Evolutionary conservation across 2,797 vertebrate species (phyloP).

Genomic region (Typhlichthys subterraneus): DNA sequence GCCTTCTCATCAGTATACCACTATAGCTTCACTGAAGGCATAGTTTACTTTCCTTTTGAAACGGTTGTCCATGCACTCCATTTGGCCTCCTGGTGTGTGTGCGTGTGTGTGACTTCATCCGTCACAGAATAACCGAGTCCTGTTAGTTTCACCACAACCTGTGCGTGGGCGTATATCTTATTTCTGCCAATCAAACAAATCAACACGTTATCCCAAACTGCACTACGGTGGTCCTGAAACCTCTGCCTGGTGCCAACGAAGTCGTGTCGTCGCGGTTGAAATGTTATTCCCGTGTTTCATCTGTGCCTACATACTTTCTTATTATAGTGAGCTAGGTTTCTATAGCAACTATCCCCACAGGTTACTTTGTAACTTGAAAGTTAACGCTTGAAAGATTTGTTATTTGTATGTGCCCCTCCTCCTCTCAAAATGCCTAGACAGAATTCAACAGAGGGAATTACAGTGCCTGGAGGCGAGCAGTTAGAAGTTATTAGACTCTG

Average conservation of each 20-base stretch:
- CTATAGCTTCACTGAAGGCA: background rate
- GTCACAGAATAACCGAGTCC: constrained; percentile 25
- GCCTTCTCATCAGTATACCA: background rate
- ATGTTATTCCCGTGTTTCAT: constrained; percentile 39
- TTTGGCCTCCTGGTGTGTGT: constrained; percentile 5
- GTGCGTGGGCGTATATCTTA: background rate
- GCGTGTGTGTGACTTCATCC: background rate
- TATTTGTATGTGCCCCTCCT: constrained; percentile 17
- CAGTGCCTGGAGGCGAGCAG: constrained; percentile 22
- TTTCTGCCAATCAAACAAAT: constrained; percentile 20
- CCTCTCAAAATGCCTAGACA: constrained; percentile 49
- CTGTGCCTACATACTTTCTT: constrained; percentile 51
- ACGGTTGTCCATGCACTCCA: background rate
- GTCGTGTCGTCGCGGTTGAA: constrained; percentile 42
- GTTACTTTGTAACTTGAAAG: constrained; percentile 74
- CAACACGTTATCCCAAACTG: constrained; percentile 10
- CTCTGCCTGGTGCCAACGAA: constrained; percentile 17
- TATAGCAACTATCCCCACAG: constrained; percentile 76
- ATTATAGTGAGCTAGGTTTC: constrained; percentile 75
- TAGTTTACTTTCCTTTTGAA: constrained; percentile 1
- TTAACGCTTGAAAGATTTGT: constrained; percentile 74
- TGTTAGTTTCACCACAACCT: background rate
- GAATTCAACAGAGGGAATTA: constrained; percentile 25
- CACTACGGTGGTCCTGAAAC: constrained; percentile 28
- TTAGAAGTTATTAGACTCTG: constrained; percentile 8